Base-by-base conservation (phyloP, 2,888 invertebrate species). In the Nymphalis c-album region DNA sequence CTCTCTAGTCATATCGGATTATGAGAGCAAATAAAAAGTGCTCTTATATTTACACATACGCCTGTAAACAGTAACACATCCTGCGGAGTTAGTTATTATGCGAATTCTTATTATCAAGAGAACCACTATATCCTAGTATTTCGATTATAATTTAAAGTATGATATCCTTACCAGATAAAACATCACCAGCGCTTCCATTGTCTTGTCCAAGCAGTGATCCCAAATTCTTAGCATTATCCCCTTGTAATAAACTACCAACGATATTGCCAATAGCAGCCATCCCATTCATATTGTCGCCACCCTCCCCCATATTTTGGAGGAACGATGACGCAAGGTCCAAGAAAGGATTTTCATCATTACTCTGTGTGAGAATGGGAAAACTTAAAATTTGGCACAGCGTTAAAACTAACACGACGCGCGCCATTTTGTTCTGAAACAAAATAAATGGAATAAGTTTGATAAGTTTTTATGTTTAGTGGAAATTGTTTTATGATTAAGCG, bases 311-410 rank as follows among this genome's bases (percentile, higher is more conserved):
- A 77, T 94, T 94, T 77, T 95, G 94, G 53, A 96, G 90, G 65
- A 96, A 93, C 20, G 94, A 92, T 3, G 95, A 93, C 0, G 96
- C 96, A 68, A 95, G 93, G 73, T 96, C 95, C 73, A 95, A 79
- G 62, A 96, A 91, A 0, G 95, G 95, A 78, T 93, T 94, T 1
- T 94, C 85, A 51, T 89, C 86, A 13, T 86, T 80, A 7, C 91
- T 75, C 78, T 86, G 76, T 78, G 81, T 80, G n/a, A 82, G 73
- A 22, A 78, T 90, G 77, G 80, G 86, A 50, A 84, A 76, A 48
- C 79, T 75, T 51, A 83, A 45, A n/a, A 85, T 64, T 69, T 84
- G 83, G 67, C 83, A 86, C 0, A 79, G 50, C 5, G 85, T 61
- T 1, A 87, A 68, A 0, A 86, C 48, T n/a, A 86, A 67, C 13